Percentiles rank a stretch among this genome's conserved stretches.
Evolutionary conservation across 2,797 vertebrate species (phyloP).

Genomic region (Taenioides sp.): DNA sequence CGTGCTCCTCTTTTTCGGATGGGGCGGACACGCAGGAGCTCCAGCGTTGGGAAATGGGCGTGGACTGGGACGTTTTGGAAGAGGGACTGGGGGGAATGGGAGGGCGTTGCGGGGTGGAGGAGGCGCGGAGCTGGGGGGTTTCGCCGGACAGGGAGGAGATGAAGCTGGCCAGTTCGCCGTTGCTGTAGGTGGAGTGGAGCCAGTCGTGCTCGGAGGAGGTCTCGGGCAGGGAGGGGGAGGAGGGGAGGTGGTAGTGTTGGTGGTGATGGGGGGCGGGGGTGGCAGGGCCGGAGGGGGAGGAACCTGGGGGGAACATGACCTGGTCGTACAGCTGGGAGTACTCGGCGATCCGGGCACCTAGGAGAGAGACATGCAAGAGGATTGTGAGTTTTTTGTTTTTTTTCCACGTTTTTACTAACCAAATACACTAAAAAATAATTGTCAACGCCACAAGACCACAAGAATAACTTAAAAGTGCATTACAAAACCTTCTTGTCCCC

Average conservation of each 20-base stretch:
- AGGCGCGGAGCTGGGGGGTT: slow-evolving; percentile 53
- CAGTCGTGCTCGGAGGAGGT: slow-evolving; percentile 83
- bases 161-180: slow-evolving; percentile 87
- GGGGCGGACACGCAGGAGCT: slow-evolving; percentile 83
- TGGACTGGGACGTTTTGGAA: slow-evolving; percentile 75
- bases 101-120: slow-evolving; percentile 70
- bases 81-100: slow-evolving; percentile 82
- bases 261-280: slow-evolving; percentile 55
- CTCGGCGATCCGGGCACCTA: slow-evolving; percentile 96
- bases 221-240: slow-evolving; percentile 71
- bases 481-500: too few relatives aligned
- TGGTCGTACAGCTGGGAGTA: slow-evolving; percentile 98
- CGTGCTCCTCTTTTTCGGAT: slow-evolving; percentile 82
- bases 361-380: not conserved
- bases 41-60: slow-evolving; percentile 81
- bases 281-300: slow-evolving; percentile 63
- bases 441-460: too few relatives aligned
- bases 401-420: too few relatives aligned
- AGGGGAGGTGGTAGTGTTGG: slow-evolving; percentile 60
- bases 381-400: too few relatives aligned
- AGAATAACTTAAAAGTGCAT: too few relatives aligned
- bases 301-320: slow-evolving; percentile 81
- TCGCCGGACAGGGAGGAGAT: slow-evolving; percentile 58
- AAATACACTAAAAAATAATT: too few relatives aligned
- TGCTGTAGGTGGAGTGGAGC: slow-evolving; percentile 90